phyloP scores from a whole-genome alignment of 2,888 invertebrate genomes.

The Drosophila barbarae region DNA sequence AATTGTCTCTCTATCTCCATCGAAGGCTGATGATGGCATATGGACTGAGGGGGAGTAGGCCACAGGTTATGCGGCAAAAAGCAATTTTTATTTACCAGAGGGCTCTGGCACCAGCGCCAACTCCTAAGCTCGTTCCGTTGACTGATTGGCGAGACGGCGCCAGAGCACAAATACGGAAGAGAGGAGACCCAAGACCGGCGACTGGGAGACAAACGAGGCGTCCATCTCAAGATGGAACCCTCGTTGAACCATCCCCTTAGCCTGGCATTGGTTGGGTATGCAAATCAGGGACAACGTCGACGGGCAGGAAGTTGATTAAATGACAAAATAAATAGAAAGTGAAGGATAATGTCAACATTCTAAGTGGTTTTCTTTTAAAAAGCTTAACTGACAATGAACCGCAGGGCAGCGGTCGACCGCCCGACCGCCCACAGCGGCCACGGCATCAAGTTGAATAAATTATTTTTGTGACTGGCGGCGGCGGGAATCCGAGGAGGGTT shows the following conservation, averaged over 20 bases:
- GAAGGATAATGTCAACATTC: slow-evolving; percentile 76
- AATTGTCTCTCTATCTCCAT: slow-evolving; percentile 53
- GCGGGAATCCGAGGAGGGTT: slow-evolving; percentile 9
- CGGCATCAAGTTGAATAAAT: slow-evolving; percentile 72
- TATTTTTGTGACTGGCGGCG: slow-evolving; percentile 59
- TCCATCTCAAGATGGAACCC: slow-evolving; percentile 59
- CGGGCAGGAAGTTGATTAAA: slow-evolving; percentile 75
- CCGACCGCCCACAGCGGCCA: slow-evolving; percentile 53
- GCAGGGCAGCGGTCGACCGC: slow-evolving; percentile 61
- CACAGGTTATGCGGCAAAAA: slow-evolving; percentile 68
- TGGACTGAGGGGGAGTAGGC: slow-evolving; percentile 31
- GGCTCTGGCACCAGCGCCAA: slow-evolving; percentile 5
- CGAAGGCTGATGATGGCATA: slow-evolving; percentile 23
- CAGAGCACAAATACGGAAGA: slow-evolving; percentile 48
- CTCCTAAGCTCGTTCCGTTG: slow-evolving; percentile 35
- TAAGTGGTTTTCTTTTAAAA: slow-evolving; percentile 75
- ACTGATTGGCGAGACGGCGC: slow-evolving; percentile 65
- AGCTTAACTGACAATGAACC: slow-evolving; percentile 74
- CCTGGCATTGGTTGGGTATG: slow-evolving; percentile 55
- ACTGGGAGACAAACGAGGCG: slow-evolving; percentile 44
- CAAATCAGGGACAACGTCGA: slow-evolving; percentile 63
- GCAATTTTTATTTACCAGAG: slow-evolving; percentile 64
- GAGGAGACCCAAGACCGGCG: slow-evolving; percentile 16
- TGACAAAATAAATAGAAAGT: slow-evolving; percentile 75
- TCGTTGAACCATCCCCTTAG: slow-evolving; percentile 3